Percentiles rank a stretch among this genome's conserved stretches.
phyloP scores from a whole-genome alignment of 2,888 invertebrate species.

The Cremastinae sp. region DNA sequence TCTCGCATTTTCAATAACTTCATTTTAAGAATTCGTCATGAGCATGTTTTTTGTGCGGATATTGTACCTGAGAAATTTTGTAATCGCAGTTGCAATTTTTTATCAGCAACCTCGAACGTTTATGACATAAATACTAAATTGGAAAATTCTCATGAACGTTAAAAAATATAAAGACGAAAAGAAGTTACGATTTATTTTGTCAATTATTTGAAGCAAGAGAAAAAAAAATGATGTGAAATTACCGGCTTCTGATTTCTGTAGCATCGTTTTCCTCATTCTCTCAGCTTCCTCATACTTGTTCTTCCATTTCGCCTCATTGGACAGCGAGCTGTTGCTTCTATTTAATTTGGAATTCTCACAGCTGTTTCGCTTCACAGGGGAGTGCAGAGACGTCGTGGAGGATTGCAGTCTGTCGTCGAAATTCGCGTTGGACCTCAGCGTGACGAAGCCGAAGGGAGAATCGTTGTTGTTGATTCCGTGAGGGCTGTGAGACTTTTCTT shows the following conservation, averaged over 20 bases:
- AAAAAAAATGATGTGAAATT: constrained; percentile 71
- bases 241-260: constrained; percentile 88
- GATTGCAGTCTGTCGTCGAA: constrained; percentile 51
- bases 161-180: too few relatives aligned
- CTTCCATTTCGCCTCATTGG: constrained; percentile 82
- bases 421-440: constrained; percentile 24
- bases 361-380: constrained; percentile 46
- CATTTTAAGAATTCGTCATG: too few relatives aligned
- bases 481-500: constrained; percentile 24
- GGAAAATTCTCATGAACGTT: too few relatives aligned
- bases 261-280: constrained; percentile 85
- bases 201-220: background rate
- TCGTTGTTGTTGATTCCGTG: constrained; percentile 50
- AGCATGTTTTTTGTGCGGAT: too few relatives aligned
- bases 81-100: too few relatives aligned
- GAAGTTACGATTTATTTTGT: background rate
- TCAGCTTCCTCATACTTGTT: constrained; percentile 87
- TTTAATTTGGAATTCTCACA: constrained; percentile 65
- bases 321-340: constrained; percentile 68
- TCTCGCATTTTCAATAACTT: too few relatives aligned
- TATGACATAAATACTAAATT: too few relatives aligned
- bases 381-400: constrained; percentile 15
- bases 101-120: too few relatives aligned
- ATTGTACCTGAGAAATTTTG: too few relatives aligned
- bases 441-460: constrained; percentile 6